Evolutionary conservation across 2,797 vertebrate species (phyloP).

Genomic region (Pampus argenteus): DNA sequence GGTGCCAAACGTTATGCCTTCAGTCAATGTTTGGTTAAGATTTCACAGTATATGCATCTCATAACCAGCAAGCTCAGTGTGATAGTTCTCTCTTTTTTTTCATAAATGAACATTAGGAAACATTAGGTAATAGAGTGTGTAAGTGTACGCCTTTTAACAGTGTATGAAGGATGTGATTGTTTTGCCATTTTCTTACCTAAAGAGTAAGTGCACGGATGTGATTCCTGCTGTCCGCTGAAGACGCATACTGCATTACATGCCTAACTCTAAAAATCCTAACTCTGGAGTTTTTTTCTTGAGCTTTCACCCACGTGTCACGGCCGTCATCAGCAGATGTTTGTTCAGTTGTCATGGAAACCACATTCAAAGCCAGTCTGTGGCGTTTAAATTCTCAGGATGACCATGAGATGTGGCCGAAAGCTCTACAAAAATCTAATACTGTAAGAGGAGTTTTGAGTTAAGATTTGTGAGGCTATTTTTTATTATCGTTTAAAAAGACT

Average conservation of each 20-base stretch:
- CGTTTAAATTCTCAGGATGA: neutral
- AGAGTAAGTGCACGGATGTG: neutral
- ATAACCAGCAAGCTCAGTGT: constrained; percentile 70
- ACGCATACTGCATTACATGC: constrained; percentile 31
- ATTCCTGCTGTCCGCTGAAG: constrained; percentile 9
- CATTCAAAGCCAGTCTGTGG: no score
- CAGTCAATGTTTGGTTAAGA: constrained; percentile 43
- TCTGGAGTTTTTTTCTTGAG: constrained; percentile 11
- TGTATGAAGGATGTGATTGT: constrained; percentile 42
- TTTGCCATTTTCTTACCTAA: neutral
- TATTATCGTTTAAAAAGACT: constrained; percentile 3
- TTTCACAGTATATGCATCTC: constrained; percentile 64
- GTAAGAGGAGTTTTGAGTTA: constrained; percentile 21
- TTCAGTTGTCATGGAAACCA: neutral
- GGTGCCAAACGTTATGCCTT: constrained; percentile 77
- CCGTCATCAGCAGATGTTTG: constrained; percentile 6
- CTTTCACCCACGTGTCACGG: constrained; percentile 14
- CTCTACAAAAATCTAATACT: neutral
- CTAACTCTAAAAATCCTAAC: constrained; percentile 21
- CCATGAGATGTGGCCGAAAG: neutral
- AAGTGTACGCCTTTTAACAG: constrained; percentile 30
- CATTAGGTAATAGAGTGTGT: constrained; percentile 38
- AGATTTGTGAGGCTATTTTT: constrained; percentile 3
- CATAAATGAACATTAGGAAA: constrained; percentile 42
- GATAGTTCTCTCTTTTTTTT: constrained; percentile 43